phyloP scores from a whole-genome alignment of 2,797 vertebrate genomes.

The Gadopsis bispinosus region DNA sequence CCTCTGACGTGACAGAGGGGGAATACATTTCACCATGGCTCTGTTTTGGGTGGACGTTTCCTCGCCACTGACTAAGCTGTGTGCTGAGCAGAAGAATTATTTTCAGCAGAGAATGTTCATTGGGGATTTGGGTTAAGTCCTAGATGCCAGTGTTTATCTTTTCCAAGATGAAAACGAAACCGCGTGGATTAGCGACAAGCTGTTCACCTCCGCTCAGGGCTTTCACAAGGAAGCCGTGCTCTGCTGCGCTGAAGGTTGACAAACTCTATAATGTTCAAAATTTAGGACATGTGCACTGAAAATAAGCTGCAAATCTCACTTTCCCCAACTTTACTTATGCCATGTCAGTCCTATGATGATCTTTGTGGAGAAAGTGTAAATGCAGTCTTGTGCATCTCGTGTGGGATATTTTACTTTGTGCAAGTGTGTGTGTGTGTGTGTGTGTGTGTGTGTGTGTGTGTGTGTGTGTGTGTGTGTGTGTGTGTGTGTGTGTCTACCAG shows the following conservation, averaged over 20 bases:
- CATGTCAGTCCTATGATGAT: neutral
- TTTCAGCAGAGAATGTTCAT: slow-evolving; percentile 23
- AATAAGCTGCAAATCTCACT: neutral
- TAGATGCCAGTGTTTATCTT: slow-evolving; percentile 44
- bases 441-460: slow-evolving; percentile 14
- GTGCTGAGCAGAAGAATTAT: slow-evolving; percentile 44
- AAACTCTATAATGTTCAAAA: neutral
- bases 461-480: slow-evolving; percentile 7
- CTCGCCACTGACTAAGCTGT: slow-evolving; percentile 36
- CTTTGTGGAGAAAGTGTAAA: neutral
- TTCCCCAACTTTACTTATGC: neutral
- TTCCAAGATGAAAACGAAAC: slow-evolving; percentile 53
- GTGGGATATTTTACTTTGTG: neutral
- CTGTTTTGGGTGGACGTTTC: neutral
- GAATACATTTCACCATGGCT: slow-evolving; percentile 20
- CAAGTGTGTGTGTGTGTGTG: slow-evolving; percentile 1
- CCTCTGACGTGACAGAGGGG: slow-evolving; percentile 31
- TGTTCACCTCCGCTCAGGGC: slow-evolving; percentile 32
- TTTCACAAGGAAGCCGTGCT: neutral
- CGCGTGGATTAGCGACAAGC: slow-evolving; percentile 41
- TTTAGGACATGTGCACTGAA: neutral
- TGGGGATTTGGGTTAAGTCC: slow-evolving; percentile 57
- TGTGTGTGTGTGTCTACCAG: slow-evolving; percentile 79
- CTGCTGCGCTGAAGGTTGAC: neutral
- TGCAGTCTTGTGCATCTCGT: neutral